These are phyloP conservation scores for Rhodeus uyekii DNA, from an alignment of 2,797 vertebrate species.

Conservation along the genomic window DNA sequence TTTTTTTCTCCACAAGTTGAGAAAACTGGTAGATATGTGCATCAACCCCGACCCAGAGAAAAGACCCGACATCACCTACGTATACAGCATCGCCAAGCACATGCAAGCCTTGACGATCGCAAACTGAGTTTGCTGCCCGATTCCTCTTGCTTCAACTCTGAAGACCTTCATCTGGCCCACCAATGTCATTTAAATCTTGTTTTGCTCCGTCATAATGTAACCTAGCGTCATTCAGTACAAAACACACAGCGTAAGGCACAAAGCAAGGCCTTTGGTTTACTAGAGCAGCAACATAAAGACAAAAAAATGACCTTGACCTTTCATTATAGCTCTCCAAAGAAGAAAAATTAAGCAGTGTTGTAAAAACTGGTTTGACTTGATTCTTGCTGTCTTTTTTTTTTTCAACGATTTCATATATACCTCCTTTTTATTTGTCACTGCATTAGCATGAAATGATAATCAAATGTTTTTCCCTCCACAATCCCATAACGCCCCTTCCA, in stretches of 20 bases:
- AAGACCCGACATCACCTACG: constrained; percentile 94
- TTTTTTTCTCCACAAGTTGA: constrained; percentile 77
- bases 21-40: constrained; percentile 96
- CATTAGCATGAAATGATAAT: constrained; percentile 19
- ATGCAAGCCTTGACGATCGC: constrained; percentile 85
- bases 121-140: constrained; percentile 73
- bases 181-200: constrained; percentile 37
- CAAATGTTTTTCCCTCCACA: constrained; percentile 28
- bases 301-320: background rate
- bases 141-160: constrained; percentile 50
- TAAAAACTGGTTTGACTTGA: constrained; percentile 42
- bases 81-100: constrained; percentile 91
- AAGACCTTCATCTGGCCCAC: constrained; percentile 19
- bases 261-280: constrained; percentile 1
- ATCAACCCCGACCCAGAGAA: constrained; percentile 98
- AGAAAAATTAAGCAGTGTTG: constrained; percentile 37
- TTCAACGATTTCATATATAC: constrained; percentile 31
- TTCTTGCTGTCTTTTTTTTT: no score
- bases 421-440: constrained; percentile 1
- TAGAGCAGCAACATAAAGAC: background rate
- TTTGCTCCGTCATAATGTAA: constrained; percentile 21
- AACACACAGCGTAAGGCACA: background rate
- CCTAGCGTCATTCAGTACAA: background rate
- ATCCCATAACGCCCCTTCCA: constrained; percentile 12
- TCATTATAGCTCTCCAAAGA: background rate